Percentiles rank a stretch among this genome's conserved stretches.
phyloP scores from a whole-genome alignment of 2,888 invertebrate species.

The Agonopterix arenella region DNA sequence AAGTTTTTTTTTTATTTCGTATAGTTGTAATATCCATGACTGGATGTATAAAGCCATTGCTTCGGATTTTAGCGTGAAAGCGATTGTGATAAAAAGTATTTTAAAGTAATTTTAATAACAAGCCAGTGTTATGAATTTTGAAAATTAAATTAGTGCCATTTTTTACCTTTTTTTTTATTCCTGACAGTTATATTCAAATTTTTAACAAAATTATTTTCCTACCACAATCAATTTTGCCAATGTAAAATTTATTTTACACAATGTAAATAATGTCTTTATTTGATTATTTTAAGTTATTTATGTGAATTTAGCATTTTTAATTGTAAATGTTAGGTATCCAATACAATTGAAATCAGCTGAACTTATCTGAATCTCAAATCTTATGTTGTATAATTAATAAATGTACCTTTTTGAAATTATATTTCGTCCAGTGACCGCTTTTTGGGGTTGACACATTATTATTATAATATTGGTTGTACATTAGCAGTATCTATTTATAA shows the following conservation, averaged over 20 bases:
- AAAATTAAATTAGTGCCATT: conserved; percentile 49
- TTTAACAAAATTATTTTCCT: conserved; percentile 31
- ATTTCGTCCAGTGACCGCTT: conserved; percentile 65
- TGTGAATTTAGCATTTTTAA: conserved; percentile 65
- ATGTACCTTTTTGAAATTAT: conserved; percentile 63
- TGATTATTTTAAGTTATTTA: conserved; percentile 68
- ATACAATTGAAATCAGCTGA: conserved; percentile 70
- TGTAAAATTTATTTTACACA: conserved; percentile 28
- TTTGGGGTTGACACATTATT: conserved; percentile 56
- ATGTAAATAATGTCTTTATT: conserved; percentile 60
- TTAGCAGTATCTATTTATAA: conserved; percentile 72
- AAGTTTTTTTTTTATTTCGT: conserved; percentile 48
- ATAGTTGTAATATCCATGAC: conserved; percentile 56
- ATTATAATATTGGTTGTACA: conserved; percentile 58
- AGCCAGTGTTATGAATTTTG: conserved; percentile 37
- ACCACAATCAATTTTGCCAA: conserved; percentile 14
- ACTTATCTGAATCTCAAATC: conserved; percentile 70
- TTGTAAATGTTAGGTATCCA: conserved; percentile 50
- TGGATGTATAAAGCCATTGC: conserved; percentile 49
- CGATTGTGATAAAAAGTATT: conserved; percentile 67
- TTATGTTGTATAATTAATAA: conserved; percentile 49
- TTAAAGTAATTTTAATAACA: conserved; percentile 47
- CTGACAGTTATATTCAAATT: conserved; percentile 43
- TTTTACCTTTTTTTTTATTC: conserved; percentile 41
- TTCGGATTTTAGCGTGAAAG: conserved; percentile 51